These are phyloP conservation scores for Mus pahari DNA, from an alignment of 2,113 vertebrate genomes.

Conservation along the genomic window DNA sequence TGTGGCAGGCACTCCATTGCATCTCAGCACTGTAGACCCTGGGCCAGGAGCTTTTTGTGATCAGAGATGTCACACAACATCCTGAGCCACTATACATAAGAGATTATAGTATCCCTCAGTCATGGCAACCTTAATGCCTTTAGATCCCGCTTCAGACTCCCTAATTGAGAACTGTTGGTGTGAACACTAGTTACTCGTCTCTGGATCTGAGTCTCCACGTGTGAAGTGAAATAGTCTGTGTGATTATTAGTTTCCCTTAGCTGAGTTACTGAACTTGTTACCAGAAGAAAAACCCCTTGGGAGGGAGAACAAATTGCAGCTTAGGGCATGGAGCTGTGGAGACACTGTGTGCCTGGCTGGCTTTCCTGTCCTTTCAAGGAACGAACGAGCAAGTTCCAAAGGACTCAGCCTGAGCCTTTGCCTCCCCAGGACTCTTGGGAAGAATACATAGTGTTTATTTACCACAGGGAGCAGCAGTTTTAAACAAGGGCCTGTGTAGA, in stretches of 20 bases:
- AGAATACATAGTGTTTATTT: not conserved
- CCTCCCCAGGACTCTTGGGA: not conserved
- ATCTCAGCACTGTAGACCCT: not conserved
- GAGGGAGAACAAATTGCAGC: not conserved
- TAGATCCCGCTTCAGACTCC: not conserved
- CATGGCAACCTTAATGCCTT: not conserved
- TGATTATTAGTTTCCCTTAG: not conserved
- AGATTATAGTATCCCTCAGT: not conserved
- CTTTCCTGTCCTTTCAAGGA: not conserved
- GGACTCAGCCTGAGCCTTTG: not conserved
- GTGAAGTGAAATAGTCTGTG: not conserved
- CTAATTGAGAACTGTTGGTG: not conserved
- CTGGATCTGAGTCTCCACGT: not conserved
- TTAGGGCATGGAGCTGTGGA: not conserved
- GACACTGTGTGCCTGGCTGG: not conserved
- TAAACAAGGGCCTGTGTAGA: slow-evolving; percentile 7
- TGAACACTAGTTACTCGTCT: not conserved
- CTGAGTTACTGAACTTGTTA: not conserved
- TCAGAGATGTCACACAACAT: not conserved
- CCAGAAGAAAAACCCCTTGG: not conserved
- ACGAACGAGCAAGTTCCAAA: slow-evolving; percentile 1
- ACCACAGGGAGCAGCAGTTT: slow-evolving; percentile 31
- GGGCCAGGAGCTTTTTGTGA: not conserved
- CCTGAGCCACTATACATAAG: not conserved
- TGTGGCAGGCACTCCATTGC: no score